A percentile compares a stretch with the other conserved stretches of the same genome.
Conservation (phyloP, 35 echinoderm and acorn worm species). For the Acanthaster planci region DNA sequence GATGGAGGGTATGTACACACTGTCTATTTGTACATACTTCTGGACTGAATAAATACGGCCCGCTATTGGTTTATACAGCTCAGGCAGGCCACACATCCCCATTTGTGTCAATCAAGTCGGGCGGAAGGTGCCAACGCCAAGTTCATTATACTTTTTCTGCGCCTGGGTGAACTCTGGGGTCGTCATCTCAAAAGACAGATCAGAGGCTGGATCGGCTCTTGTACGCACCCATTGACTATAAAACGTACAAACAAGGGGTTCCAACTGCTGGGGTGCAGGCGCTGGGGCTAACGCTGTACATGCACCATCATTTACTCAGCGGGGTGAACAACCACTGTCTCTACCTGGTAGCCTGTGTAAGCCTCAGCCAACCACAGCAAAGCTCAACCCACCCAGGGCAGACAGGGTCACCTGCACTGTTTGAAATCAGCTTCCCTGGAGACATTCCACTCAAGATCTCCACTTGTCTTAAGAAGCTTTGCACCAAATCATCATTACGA, state of each 20-base stretch:
- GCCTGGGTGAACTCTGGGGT: conserved; percentile 50
- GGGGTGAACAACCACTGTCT: conserved; percentile 24
- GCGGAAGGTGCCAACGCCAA: conserved; percentile 46
- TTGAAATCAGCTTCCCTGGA: not conserved
- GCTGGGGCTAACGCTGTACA: not conserved
- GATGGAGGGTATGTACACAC: conserved; percentile 46
- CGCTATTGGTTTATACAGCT: conserved; percentile 60
- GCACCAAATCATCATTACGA: conserved; percentile 27
- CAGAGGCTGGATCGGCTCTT: conserved; percentile 7
- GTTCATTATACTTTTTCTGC: conserved; percentile 51
- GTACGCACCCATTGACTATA: conserved; percentile 20
- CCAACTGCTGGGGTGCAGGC: not conserved
- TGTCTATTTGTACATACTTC: conserved; percentile 57
- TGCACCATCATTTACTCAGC: conserved; percentile 15
- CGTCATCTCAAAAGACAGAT: conserved; percentile 20
- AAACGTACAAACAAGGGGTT: conserved; percentile 22
- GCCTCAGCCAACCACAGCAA: not conserved
- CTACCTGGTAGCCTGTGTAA: not conserved
- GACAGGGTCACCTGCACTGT: conserved; percentile 23
- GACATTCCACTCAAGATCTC: conserved; percentile 19
- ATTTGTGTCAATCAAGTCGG: conserved; percentile 54
- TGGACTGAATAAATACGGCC: conserved; percentile 69
- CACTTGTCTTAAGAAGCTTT: conserved; percentile 33
- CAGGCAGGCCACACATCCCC: conserved; percentile 40
- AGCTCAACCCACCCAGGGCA: not conserved